phyloP scores from a whole-genome alignment of 2,113 vertebrate genomes.

The Apteryx owenii region DNA sequence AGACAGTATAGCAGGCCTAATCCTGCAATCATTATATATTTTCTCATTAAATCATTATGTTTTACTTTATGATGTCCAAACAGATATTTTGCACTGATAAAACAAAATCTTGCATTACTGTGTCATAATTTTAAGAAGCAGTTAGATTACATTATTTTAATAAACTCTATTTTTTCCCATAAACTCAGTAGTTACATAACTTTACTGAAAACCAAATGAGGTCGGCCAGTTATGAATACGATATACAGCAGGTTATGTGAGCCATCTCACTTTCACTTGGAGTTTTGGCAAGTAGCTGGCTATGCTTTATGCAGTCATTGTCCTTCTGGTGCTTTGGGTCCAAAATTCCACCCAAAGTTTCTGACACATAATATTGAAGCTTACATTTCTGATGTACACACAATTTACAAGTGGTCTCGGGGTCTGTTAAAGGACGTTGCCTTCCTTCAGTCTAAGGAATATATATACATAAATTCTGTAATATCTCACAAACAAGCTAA shows the following conservation, averaged over 20 bases:
- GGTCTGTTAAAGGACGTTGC: background rate
- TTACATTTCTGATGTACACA: background rate
- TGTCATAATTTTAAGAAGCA: too few relatives aligned
- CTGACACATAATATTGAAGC: background rate
- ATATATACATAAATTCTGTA: background rate
- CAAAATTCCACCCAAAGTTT: background rate
- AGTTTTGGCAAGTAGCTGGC: background rate
- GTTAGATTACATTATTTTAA: background rate
- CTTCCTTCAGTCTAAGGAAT: background rate
- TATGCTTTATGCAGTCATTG: background rate
- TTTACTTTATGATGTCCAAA: background rate
- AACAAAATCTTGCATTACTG: accelerated
- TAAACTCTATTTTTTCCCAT: background rate
- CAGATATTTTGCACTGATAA: background rate
- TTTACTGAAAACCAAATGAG: background rate
- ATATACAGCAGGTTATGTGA: background rate
- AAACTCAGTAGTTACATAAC: background rate
- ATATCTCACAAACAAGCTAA: background rate
- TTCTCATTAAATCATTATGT: background rate
- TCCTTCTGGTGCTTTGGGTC: background rate
- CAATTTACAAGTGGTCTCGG: background rate
- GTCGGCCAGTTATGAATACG: accelerated
- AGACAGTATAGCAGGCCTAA: background rate
- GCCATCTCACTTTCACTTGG: background rate
- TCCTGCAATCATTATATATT: background rate